Evolutionary conservation across 2,113 vertebrate species (phyloP), one percentile per base, ranked within the genome.

Genomic region (Osmerus eperlanus): DNA sequence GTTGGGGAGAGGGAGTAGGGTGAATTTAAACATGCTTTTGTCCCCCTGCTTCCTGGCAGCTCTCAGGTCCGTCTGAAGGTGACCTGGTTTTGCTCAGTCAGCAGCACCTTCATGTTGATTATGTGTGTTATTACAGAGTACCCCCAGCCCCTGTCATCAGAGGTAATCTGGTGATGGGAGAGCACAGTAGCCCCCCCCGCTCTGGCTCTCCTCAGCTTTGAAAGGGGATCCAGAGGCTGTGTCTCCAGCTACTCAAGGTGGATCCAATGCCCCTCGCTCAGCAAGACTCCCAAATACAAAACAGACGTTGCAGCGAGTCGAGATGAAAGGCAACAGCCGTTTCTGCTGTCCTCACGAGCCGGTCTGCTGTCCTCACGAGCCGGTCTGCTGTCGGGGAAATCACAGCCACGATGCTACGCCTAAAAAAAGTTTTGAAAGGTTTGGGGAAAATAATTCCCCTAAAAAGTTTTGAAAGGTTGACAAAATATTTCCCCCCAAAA

Each of bases 261-360:
- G 89, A 90, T 92, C 89, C 87, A 86, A 88, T 90, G 87, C 88
- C 88, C 84, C 62, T 71, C 65, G 85, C 88, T 91, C 90, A 86
- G 88, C 86, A 78, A 82, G 84, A 85, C 89, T 87, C 87, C 86
- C 82, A 92, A 92, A 93, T 89, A 80, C 89, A 90, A 91, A 93
- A 87, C 91, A 92, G 92, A 92, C 90, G 79, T 85, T 79, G 79
- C 70, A 82, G 89, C 85, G 88, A 89, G 87, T 88, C 80, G 86
- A 92, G 89, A 94, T 94, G 91, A 94, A 93, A 93, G 91, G 82
- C 77, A 16, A 15, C 61, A 77, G 85, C 74, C 77, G 76, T 65
- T 81, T 78, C 73, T 73, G 85, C 83, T 68, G 84, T 80, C 85
- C 78, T 81, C 54, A 47, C 41, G 7, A 11, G 9, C 41, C 41